These are phyloP conservation scores for Sylvia atricapilla DNA, from an alignment of 2,113 vertebrate genomes.

Conservation along the genomic window DNA sequence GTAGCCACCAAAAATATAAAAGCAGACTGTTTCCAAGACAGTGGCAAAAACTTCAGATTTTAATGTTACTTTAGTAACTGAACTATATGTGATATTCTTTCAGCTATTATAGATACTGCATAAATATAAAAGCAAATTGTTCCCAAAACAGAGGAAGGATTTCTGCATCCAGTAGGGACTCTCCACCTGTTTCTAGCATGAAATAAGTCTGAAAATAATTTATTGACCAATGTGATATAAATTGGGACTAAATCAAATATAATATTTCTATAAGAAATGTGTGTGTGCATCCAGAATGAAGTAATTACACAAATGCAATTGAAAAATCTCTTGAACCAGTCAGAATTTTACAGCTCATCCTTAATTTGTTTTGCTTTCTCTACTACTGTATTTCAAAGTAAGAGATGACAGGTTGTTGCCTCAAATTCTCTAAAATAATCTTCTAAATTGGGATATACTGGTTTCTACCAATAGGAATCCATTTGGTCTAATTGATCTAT, in stretches of 20 bases:
- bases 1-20: background rate
- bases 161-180: background rate
- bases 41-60: background rate
- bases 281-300: background rate
- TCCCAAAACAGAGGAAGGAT: background rate
- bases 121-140: background rate
- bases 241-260: background rate
- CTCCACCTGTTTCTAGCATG: background rate
- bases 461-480: background rate
- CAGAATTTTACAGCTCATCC: background rate
- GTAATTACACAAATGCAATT: background rate
- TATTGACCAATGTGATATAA: background rate
- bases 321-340: background rate
- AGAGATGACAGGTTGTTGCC: background rate
- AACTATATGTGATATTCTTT: background rate
- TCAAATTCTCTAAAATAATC: background rate
- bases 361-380: background rate
- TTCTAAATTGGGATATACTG: background rate
- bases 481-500: background rate
- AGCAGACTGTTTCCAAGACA: background rate
- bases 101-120: background rate
- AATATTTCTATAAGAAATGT: background rate
- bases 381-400: background rate
- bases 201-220: background rate
- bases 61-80: background rate